A percentile compares a stretch with the other conserved stretches of the same genome.
Evolutionary conservation across 2,888 invertebrate genomes (phyloP).

Genomic region (Fragum fragum): DNA sequence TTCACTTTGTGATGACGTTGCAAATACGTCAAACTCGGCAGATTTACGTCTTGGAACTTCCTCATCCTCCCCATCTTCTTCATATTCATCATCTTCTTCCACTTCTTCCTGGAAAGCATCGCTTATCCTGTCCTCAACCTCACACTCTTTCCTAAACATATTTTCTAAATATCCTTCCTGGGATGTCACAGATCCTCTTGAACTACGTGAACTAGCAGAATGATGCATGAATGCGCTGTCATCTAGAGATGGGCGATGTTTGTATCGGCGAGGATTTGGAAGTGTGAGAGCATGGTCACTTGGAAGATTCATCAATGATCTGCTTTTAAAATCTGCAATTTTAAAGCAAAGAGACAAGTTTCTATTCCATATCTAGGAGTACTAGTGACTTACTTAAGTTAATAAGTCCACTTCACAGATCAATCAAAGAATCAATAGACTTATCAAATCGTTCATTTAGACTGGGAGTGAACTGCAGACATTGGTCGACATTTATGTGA

Average conservation of each 20-base stretch:
- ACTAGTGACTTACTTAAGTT: too few species aligned
- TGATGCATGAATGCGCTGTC: slow-evolving; percentile 46
- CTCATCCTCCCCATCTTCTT: slow-evolving; percentile 46
- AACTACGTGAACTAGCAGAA: slow-evolving; percentile 39
- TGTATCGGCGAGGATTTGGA: slow-evolving; percentile 45
- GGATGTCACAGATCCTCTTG: slow-evolving; percentile 59
- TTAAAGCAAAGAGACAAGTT: too few species aligned
- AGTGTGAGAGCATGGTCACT: slow-evolving; percentile 54
- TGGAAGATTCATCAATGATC: slow-evolving; percentile 63
- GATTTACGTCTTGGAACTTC: slow-evolving; percentile 35
- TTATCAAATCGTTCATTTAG: too few species aligned
- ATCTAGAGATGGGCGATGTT: slow-evolving; percentile 55
- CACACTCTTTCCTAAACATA: slow-evolving; percentile 71
- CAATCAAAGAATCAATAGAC: too few species aligned
- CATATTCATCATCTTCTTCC: slow-evolving; percentile 43
- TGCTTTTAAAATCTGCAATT: slow-evolving; percentile 65
- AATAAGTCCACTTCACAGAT: too few species aligned
- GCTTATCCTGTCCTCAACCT: slow-evolving; percentile 68
- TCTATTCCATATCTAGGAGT: too few species aligned
- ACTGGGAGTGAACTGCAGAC: too few species aligned
- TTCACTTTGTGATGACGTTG: slow-evolving; percentile 14
- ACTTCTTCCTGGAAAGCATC: slow-evolving; percentile 49
- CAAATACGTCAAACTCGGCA: slow-evolving; percentile 49
- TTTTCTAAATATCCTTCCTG: slow-evolving; percentile 69
- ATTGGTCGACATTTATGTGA: too few species aligned